phyloP scores from a whole-genome alignment of 1,140 invertebrate species.

The Cydia amplana region DNA sequence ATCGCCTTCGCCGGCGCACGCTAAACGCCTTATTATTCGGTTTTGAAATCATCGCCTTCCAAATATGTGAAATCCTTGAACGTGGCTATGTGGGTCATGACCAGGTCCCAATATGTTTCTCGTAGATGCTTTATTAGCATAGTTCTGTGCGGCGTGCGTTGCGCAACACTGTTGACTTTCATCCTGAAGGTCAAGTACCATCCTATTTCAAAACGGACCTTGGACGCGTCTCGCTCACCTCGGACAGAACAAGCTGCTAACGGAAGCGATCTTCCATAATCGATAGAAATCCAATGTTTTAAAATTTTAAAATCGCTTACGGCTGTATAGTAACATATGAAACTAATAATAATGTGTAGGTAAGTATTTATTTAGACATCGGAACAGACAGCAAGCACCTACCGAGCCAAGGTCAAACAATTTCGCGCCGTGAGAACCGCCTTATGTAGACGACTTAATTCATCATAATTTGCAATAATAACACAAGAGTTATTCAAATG shows the following conservation, averaged over 20 bases:
- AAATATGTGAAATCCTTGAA: constrained; percentile 79
- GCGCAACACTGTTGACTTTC: constrained; percentile 78
- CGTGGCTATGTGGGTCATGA: constrained; percentile 75
- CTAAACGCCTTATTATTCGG: constrained; percentile 73
- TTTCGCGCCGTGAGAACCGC: constrained; percentile 73
- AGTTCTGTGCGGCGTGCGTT: constrained; percentile 66
- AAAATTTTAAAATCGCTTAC: constrained; percentile 35
- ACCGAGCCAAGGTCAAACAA: constrained; percentile 67
- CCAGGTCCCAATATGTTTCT: constrained; percentile 71
- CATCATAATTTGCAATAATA: constrained; percentile 76
- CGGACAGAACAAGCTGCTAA: constrained; percentile 64
- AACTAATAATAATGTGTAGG: neutral
- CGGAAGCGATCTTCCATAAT: constrained; percentile 64
- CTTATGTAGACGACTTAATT: constrained; percentile 72
- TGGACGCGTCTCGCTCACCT: constrained; percentile 74
- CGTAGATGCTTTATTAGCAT: constrained; percentile 72
- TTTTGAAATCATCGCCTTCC: constrained; percentile 77
- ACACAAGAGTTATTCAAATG: constrained; percentile 75
- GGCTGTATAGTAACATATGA: neutral
- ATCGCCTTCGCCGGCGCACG: constrained; percentile 50
- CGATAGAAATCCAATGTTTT: constrained; percentile 55
- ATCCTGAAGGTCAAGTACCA: constrained; percentile 79
- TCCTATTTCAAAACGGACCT: constrained; percentile 79
- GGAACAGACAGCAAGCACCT: constrained; percentile 39
- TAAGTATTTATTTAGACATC: constrained; percentile 7